Percentiles rank a stretch among this genome's conserved stretches.
Conservation (phyloP, 2,888 invertebrate species). For the Caenorhabditis doughertyi region DNA sequence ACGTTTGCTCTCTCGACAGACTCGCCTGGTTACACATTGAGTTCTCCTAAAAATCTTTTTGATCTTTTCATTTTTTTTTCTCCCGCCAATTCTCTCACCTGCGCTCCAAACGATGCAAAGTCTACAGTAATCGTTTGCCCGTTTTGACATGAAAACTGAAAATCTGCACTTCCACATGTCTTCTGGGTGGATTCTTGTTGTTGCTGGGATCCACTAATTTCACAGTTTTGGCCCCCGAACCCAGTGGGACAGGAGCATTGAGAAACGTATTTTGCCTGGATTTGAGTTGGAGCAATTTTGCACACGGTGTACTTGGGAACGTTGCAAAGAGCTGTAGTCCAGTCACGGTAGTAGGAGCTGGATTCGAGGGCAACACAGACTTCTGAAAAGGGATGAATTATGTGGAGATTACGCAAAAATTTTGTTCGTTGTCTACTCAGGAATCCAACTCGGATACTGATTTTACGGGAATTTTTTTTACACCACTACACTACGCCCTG, state of each 20-base stretch:
- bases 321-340: constrained; percentile 68
- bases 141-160: constrained; percentile 69
- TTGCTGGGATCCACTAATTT: constrained; percentile 13
- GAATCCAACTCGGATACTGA: too few species aligned
- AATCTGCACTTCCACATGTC: constrained; percentile 53
- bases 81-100: too few species aligned
- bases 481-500: too few species aligned
- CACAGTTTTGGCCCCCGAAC: constrained; percentile 70
- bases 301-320: constrained; percentile 67
- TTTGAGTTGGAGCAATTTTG: constrained; percentile 38
- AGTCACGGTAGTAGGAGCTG: constrained; percentile 59
- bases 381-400: constrained; percentile 54
- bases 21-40: constrained; percentile 48
- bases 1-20: constrained; percentile 55
- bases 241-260: constrained; percentile 72
- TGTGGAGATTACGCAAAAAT: too few species aligned
- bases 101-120: constrained; percentile 73
- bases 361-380: constrained; percentile 69
- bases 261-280: constrained; percentile 51
- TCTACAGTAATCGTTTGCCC: constrained; percentile 72
- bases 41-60: constrained; percentile 39
- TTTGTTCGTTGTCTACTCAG: too few species aligned
- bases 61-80: constrained; percentile 34
- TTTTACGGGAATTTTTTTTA: too few species aligned
- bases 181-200: constrained; percentile 24